These are phyloP conservation scores for Arion vulgaris DNA, from an alignment of 1,140 invertebrate genomes.

Conservation along the genomic window DNA sequence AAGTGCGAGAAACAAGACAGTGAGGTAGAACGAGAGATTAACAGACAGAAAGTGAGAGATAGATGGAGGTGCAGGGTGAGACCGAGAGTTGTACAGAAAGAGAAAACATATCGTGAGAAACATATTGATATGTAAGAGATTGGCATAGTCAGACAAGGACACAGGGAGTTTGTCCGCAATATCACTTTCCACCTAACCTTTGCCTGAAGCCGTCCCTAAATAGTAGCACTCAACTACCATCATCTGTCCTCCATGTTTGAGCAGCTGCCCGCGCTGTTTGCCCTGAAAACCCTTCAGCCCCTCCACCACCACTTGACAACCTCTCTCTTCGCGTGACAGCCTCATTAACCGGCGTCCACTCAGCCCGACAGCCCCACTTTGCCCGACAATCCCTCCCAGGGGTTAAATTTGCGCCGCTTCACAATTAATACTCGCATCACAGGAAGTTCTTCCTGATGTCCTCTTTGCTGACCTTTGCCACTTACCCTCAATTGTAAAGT, in stretches of 20 bases:
- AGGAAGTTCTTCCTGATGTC: too few species aligned
- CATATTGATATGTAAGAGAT: too few species aligned
- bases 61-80: too few species aligned
- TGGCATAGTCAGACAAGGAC: background rate
- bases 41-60: too few species aligned
- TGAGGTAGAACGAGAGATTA: too few species aligned
- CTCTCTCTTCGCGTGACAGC: background rate
- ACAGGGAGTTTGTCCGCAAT: background rate
- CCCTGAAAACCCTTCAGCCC: background rate
- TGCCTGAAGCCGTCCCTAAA: background rate
- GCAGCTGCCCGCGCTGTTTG: conserved; percentile 1
- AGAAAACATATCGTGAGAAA: too few species aligned
- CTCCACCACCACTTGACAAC: background rate
- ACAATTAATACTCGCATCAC: background rate
- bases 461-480: too few species aligned
- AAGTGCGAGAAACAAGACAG: too few species aligned
- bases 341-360: background rate
- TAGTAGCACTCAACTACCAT: background rate
- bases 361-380: background rate
- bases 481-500: too few species aligned
- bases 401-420: background rate
- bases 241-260: background rate
- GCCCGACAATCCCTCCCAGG: background rate
- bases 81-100: too few species aligned
- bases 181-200: background rate